A percentile compares a stretch with the other conserved stretches of the same genome.
These are phyloP conservation scores for Cactoblastis cactorum DNA, from an alignment of 2,888 invertebrate genomes.

Conservation along the genomic window DNA sequence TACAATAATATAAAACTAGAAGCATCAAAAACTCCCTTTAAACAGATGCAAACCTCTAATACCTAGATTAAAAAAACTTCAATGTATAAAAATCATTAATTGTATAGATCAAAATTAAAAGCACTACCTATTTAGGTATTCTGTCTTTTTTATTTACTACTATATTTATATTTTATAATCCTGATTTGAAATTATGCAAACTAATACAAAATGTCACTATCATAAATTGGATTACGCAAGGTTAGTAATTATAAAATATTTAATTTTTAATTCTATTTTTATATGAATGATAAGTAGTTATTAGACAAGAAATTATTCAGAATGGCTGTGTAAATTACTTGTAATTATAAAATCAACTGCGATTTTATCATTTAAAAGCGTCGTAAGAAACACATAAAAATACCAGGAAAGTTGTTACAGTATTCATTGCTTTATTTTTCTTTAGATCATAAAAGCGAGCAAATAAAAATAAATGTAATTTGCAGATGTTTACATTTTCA, in stretches of 20 bases:
- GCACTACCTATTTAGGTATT: too few species aligned
- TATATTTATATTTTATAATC: too few species aligned
- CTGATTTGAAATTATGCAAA: not conserved
- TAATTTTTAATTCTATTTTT: too few species aligned
- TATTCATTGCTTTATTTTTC: constrained; percentile 6
- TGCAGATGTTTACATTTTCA: constrained; percentile 3
- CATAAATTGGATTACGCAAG: not conserved
- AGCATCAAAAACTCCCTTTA: too few species aligned
- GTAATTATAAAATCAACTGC: constrained; percentile 3
- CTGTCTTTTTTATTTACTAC: too few species aligned
- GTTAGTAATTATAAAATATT: not conserved
- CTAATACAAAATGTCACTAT: not conserved
- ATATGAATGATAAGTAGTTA: too few species aligned
- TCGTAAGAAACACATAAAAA: not conserved
- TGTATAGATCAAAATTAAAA: too few species aligned
- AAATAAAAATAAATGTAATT: constrained; percentile 9
- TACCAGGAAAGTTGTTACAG: not conserved
- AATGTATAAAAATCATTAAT: too few species aligned
- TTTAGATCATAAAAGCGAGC: constrained; percentile 1
- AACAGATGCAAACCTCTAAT: too few species aligned
- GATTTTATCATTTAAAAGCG: constrained; percentile 3
- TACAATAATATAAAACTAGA: too few species aligned
- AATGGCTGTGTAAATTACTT: not conserved
- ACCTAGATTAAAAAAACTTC: too few species aligned
- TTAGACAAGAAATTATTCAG: not conserved